Evolutionary conservation across 2,888 invertebrate genomes (phyloP).

Genomic region (Xylota sylvarum): DNA sequence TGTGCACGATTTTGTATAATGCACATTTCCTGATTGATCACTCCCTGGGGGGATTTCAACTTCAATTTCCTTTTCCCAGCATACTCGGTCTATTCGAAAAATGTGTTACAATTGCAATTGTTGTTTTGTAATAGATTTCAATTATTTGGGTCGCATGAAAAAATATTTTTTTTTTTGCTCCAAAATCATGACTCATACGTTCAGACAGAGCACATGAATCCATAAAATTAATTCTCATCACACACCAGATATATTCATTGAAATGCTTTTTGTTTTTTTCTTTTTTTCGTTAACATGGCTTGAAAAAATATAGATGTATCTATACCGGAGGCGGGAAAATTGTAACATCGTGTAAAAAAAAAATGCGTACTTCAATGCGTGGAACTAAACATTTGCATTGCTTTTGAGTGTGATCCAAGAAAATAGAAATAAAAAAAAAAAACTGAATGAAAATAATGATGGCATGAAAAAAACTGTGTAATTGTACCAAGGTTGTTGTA

Average conservation of each 20-base stretch:
- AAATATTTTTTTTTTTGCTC: constrained; percentile 5
- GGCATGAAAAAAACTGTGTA: constrained; percentile 57
- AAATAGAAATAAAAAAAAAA: constrained; percentile 22
- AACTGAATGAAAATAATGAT: constrained; percentile 23
- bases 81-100: constrained; percentile 1
- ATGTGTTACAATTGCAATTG: constrained; percentile 61
- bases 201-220: constrained; percentile 22
- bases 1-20: constrained; percentile 53
- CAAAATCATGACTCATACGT: constrained; percentile 58
- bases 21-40: constrained; percentile 75
- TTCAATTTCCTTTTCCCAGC: constrained; percentile 57
- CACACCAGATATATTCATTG: constrained; percentile 44
- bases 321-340: constrained; percentile 63
- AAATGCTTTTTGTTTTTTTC: constrained; percentile 20
- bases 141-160: constrained; percentile 41
- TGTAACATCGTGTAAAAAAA: constrained; percentile 52
- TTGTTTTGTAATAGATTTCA: constrained; percentile 39
- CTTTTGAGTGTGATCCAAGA: constrained; percentile 69
- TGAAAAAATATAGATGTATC: constrained; percentile 7
- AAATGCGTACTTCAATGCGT: constrained; percentile 23
- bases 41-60: constrained; percentile 64
- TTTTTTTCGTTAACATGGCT: constrained; percentile 12
- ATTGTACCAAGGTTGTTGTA: constrained; percentile 73
- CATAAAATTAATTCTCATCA: constrained; percentile 71
- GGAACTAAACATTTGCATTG: constrained; percentile 41